Conservation (phyloP, 1,140 invertebrate species). For the Bombus balteatus region DNA sequence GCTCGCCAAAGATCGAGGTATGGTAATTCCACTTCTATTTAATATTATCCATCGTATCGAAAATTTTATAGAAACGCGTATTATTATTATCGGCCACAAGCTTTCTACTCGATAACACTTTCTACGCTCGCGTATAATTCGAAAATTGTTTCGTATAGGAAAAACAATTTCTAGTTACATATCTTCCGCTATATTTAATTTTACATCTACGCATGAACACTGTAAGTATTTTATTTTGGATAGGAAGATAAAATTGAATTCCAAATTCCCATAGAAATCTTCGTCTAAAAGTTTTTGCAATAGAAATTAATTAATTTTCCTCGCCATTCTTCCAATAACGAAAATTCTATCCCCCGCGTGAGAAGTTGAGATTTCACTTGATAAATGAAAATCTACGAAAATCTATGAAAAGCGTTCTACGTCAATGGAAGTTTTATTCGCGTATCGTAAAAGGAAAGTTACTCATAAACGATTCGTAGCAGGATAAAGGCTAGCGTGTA, state of each 20-base stretch:
- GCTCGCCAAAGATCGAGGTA: background rate
- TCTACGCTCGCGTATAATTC: background rate
- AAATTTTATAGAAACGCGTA: background rate
- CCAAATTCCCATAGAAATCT: background rate
- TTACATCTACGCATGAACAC: background rate
- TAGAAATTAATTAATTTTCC: background rate
- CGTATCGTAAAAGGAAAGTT: conserved; percentile 7
- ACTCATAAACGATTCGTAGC: conserved; percentile 1
- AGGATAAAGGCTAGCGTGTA: conserved; percentile 7
- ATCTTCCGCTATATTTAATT: background rate
- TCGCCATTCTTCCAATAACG: background rate
- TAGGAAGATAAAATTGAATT: background rate
- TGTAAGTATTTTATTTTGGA: background rate
- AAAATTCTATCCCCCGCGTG: too few species aligned
- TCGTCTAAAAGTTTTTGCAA: background rate
- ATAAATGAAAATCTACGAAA: background rate
- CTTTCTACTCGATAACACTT: background rate
- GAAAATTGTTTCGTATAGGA: background rate
- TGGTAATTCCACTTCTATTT: conserved; percentile 36
- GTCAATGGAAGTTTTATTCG: conserved; percentile 1
- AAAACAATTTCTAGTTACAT: background rate
- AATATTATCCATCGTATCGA: background rate
- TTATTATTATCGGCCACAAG: background rate
- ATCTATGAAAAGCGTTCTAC: too few species aligned
- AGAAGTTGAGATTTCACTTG: too few species aligned